These are phyloP conservation scores for Alca torda DNA, from an alignment of 2,797 vertebrate species.

Conservation along the genomic window DNA sequence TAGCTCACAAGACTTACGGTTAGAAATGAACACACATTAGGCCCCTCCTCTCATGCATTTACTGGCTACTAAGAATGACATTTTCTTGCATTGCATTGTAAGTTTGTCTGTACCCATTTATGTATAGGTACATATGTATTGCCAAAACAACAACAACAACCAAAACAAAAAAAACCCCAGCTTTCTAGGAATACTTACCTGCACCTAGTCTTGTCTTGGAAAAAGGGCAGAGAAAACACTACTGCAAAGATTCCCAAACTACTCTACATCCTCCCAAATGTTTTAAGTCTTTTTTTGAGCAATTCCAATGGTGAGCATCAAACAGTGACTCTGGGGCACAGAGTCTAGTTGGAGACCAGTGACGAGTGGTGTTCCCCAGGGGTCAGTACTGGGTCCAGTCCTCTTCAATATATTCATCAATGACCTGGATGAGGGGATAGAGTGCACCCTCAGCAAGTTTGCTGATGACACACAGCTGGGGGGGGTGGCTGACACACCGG, in stretches of 20 bases:
- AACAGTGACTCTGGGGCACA: too few relatives aligned
- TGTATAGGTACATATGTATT: not conserved
- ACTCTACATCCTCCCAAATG: not conserved
- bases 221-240: not conserved
- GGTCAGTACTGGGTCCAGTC: too few relatives aligned
- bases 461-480: too few relatives aligned
- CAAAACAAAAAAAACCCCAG: not conserved
- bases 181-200: not conserved
- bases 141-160: not conserved
- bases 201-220: not conserved
- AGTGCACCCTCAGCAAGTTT: too few relatives aligned
- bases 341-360: too few relatives aligned
- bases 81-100: not conserved
- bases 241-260: not conserved
- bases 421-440: too few relatives aligned
- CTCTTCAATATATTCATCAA: too few relatives aligned
- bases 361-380: too few relatives aligned
- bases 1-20: not conserved
- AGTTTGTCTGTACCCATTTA: not conserved
- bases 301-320: not conserved
- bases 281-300: fast-evolving
- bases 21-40: not conserved
- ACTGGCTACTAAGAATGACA: not conserved
- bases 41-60: not conserved
- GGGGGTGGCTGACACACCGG: too few relatives aligned